Evolutionary conservation across 2,797 vertebrate genomes (phyloP), one percentile per base, ranked within the genome.

Genomic region (Sebastes kiyomatsui): DNA sequence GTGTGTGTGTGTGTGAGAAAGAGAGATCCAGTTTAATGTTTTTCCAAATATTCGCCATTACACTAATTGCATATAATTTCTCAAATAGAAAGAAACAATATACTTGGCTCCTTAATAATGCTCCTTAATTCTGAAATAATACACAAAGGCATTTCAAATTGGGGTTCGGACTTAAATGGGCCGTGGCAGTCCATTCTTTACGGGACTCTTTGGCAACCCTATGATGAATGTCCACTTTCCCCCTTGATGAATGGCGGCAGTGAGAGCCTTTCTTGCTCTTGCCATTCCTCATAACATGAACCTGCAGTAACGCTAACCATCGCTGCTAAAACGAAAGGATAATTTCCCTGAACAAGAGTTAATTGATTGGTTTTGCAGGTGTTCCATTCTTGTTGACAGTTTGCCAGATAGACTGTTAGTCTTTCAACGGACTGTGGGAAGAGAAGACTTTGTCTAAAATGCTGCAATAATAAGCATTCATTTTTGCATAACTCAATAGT

Each of bases 11-110:
- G 55, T 60, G 59, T 66, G 82, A 71, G 70, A 76, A 56, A 38
- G 30, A 80, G 70, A 66, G 60, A 77, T 35, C 75, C 59, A 88
- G 68, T 56, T 80, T 68, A 74, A 77, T 81, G 49, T 82, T 88
- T 84, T 77, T 65, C 52, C 84, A 88, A 83, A 89, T 83, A 83
- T 76, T 69, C 11, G 0, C 52, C n/a, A 86, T 92, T 91, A 86
- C 33, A 7, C 81, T 91, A 92, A 93, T 93, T 92, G 83, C 82
- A 70, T 86, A 83, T 83, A 78, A 90, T 94, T 92, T 77, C 82
- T 85, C 69, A 86, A 85, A 67, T 77, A 72, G 79, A 84, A 82
- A 89, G 65, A 78, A 89, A 85, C 52, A 90, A 88, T 81, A 88
- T 80, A 80, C 72, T 70, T 20, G 52, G 42, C 33, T 88, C 60